These are phyloP conservation scores for Samia ricini DNA, from an alignment of 1,140 invertebrate genomes.

Conservation along the genomic window DNA sequence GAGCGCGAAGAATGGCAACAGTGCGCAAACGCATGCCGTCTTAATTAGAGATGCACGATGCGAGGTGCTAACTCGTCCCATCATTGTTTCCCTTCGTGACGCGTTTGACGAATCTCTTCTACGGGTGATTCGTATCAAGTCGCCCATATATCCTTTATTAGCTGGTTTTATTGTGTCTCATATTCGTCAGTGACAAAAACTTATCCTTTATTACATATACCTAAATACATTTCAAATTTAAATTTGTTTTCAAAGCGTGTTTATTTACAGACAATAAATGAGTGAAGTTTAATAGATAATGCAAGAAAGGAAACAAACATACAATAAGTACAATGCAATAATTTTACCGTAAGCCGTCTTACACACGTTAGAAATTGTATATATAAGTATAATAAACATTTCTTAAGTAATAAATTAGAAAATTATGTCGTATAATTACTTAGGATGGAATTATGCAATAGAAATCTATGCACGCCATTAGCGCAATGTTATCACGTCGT, in stretches of 20 bases:
- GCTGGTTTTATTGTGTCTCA: background rate
- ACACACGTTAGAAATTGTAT: background rate
- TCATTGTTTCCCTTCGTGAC: constrained; percentile 61
- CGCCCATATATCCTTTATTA: constrained; percentile 55
- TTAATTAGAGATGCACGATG: constrained; percentile 65
- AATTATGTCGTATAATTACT: background rate
- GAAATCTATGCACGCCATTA: constrained; percentile 52
- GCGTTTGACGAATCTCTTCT: constrained; percentile 52
- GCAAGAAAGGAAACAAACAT: background rate
- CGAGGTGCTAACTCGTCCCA: constrained; percentile 75
- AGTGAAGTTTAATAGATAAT: background rate
- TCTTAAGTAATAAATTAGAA: background rate
- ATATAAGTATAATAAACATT: too few species aligned
- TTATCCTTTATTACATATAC: background rate
- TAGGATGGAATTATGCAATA: constrained; percentile 39
- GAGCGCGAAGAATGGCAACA: constrained; percentile 42
- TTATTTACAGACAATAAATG: background rate
- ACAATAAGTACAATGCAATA: background rate
- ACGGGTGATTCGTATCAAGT: constrained; percentile 50
- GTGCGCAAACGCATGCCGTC: constrained; percentile 63
- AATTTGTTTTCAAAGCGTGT: background rate
- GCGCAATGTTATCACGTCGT: constrained; percentile 71
- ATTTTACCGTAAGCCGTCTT: background rate
- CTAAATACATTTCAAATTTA: too few species aligned
- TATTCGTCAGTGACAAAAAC: background rate